These are phyloP conservation scores for Drosophila sordidapex DNA, from an alignment of 2,888 invertebrate genomes.

Conservation along the genomic window DNA sequence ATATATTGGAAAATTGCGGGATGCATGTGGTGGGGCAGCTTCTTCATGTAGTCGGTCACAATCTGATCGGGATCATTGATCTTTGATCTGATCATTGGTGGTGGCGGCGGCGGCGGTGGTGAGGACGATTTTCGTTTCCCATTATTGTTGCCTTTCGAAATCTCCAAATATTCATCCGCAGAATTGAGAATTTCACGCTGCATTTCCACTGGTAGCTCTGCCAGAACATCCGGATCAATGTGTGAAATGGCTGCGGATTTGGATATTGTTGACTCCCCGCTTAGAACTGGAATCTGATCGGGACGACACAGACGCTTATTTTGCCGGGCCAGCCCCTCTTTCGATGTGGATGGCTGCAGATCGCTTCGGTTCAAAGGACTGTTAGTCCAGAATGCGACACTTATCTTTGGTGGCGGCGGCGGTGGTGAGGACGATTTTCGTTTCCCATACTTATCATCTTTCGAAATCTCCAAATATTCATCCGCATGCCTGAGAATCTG, in stretches of 20 bases:
- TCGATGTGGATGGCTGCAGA: constrained; percentile 75
- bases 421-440: constrained; percentile 8
- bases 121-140: constrained; percentile 9
- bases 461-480: constrained; percentile 42
- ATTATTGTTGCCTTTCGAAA: neutral
- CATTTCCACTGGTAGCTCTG: constrained; percentile 88
- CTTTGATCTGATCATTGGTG: neutral
- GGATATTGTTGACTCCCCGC: neutral
- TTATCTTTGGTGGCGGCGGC: constrained; percentile 3
- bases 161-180: constrained; percentile 45
- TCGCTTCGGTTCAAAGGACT: constrained; percentile 59
- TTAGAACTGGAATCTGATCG: constrained; percentile 16
- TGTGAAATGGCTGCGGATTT: constrained; percentile 44
- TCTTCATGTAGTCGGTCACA: constrained; percentile 43
- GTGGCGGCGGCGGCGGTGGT: constrained; percentile 11
- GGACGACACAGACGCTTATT: constrained; percentile 18
- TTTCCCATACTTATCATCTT: neutral
- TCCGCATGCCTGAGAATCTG: constrained; percentile 86
- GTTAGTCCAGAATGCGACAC: too few relatives aligned
- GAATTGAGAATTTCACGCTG: constrained; percentile 86
- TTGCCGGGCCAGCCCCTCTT: constrained; percentile 48
- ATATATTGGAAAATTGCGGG: constrained; percentile 45
- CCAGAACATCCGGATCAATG: constrained; percentile 87
- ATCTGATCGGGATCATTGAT: constrained; percentile 21
- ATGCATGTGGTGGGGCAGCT: constrained; percentile 38